Base-by-base conservation (phyloP, 64 coral and sea anemone genomes). In the Stichodactyla mertensii region DNA sequence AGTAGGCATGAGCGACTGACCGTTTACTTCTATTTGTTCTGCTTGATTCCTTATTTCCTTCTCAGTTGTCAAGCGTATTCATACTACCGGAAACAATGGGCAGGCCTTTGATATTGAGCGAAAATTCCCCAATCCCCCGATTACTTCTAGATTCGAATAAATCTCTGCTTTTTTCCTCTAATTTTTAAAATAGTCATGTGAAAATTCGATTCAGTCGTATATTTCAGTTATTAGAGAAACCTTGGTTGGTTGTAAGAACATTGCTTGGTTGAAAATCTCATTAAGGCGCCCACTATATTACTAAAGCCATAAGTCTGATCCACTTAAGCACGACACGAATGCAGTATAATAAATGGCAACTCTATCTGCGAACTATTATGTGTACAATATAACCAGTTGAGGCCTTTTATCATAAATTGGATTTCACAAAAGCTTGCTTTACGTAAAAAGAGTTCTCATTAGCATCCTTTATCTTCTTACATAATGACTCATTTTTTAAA, bases 331-430 rank as follows among this genome's bases (percentile, higher is more conserved):
- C 12, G 20, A 66, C 62, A 66, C 4, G 19, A 66, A 66, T 61
- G 59, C 62, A 66, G 22, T 66, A 66, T 66, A 66, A 45, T 66
- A n/a, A 66, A 66, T 66, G 62, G 62, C 4, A n/a, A 6, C 18
- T 66, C 22, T 66, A 66, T n/a, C 62, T 66, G 13, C 4, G 14
- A 15, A 16, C 11, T 16, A 61, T 15, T 61, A 16, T 13, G 59
- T 5, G 12, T n/a, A 66, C 62, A n/a, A 66, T 45, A 45, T 45
- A n/a, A 1, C 62, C 62, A 66, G 62, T n/a, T 20, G 4, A 22
- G 62, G 22, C 62, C 62, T n/a, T 66, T 66, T 66, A n/a, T n/a
- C 62, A 66, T 20, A 66, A 66, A 66, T 66, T 66, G 62, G 62
- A 22, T 22, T 66, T 66, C 4, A 13, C 22, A 6, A 6, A 7